Evolutionary conservation across 35 echinoderm and acorn worm genomes (phyloP).

Genomic region (Diadema setosum): DNA sequence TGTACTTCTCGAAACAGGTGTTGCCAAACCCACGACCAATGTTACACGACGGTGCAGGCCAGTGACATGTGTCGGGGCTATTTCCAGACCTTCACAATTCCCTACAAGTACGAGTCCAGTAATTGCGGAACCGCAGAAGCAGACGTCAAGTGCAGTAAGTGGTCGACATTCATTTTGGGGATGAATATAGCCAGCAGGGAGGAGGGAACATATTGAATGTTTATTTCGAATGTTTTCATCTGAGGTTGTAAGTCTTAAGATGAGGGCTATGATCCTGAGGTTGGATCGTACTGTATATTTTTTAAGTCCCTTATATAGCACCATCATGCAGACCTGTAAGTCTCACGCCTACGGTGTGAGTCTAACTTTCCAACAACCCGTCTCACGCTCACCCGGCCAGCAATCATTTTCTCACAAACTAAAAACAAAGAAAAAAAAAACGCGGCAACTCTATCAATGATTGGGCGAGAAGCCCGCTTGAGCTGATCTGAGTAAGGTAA

Average conservation of each 20-base stretch:
- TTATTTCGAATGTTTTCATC: not conserved
- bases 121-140: slow-evolving; percentile 13
- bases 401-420: no score
- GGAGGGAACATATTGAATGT: no score
- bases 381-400: no score
- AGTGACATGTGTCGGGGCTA: slow-evolving; percentile 55
- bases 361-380: no score
- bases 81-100: slow-evolving; percentile 46
- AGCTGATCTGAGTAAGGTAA: no score
- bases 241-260: not conserved
- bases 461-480: no score
- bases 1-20: slow-evolving; percentile 32
- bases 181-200: not conserved
- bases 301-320: not conserved
- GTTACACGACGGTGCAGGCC: slow-evolving; percentile 46
- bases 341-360: no score
- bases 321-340: not conserved
- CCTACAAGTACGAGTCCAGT: slow-evolving; percentile 14
- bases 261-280: not conserved
- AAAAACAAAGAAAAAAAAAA: no score
- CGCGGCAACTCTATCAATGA: no score
- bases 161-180: not conserved
- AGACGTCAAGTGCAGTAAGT: slow-evolving; percentile 57
- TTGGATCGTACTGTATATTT: not conserved
- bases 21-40: slow-evolving; percentile 59